Percentiles rank a stretch among this genome's conserved stretches.
Evolutionary conservation across 23 tunicate genomes (phyloP).

Genomic region (Ciona savignyi): DNA sequence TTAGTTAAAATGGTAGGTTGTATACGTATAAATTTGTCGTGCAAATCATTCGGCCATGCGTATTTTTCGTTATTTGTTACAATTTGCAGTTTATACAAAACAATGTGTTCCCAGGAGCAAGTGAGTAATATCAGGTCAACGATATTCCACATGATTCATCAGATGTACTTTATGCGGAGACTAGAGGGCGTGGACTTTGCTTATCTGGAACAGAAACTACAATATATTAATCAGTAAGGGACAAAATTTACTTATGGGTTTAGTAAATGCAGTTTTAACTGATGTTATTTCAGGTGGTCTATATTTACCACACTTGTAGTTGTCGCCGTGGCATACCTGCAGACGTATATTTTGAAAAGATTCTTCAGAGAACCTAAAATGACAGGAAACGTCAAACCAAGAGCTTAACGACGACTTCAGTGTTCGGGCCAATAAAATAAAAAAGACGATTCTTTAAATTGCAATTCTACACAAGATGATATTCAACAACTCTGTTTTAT

Average conservation of each 20-base stretch:
- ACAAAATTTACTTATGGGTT: not conserved
- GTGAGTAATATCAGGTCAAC: not conserved
- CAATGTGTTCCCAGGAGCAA: not conserved
- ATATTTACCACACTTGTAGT: not conserved
- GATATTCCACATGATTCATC: constrained; percentile 21
- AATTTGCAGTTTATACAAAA: no score
- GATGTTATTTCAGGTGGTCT: constrained; percentile 5
- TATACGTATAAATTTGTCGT: no score
- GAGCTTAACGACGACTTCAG: constrained; percentile 7
- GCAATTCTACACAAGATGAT: no score
- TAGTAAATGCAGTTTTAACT: not conserved
- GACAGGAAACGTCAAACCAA: constrained; percentile 1
- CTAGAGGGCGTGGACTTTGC: constrained; percentile 21
- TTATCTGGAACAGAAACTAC: constrained; percentile 7
- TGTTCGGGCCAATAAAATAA: no score
- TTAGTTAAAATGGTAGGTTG: no score
- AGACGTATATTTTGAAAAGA: constrained; percentile 10
- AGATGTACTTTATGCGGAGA: constrained; percentile 22
- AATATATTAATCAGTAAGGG: constrained; percentile 9
- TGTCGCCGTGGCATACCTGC: constrained; percentile 5
- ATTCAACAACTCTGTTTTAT: no score
- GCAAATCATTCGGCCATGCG: no score
- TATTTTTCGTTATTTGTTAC: no score
- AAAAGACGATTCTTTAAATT: no score
- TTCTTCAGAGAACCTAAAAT: constrained; percentile 4